Evolutionary conservation across 2,888 invertebrate genomes (phyloP).

Genomic region (Xestia sexstrigata): DNA sequence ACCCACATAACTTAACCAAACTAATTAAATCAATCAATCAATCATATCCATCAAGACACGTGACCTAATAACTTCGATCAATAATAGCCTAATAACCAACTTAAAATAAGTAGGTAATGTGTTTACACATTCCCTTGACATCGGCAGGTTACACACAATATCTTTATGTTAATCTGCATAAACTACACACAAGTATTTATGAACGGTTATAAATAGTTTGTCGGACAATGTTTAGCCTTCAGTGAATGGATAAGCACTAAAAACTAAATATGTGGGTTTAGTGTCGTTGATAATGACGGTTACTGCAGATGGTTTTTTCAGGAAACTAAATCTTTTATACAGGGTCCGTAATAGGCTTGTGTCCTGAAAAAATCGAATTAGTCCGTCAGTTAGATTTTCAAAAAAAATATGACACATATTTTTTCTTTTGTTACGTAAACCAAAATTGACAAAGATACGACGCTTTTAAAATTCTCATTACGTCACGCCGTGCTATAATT

Average conservation of each 20-base stretch:
- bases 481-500: no score
- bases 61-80: slow-evolving; percentile 53
- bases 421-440: no score
- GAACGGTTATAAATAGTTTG: slow-evolving; percentile 39
- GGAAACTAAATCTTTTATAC: no score
- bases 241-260: slow-evolving; percentile 37
- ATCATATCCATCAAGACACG: slow-evolving; percentile 21
- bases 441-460: no score
- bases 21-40: slow-evolving; percentile 33
- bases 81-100: slow-evolving; percentile 44
- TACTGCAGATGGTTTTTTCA: no score
- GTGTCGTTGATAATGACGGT: background rate
- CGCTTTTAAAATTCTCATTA: no score
- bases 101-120: slow-evolving; percentile 44
- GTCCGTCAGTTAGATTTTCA: no score
- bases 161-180: slow-evolving; percentile 48
- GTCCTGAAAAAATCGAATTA: no score
- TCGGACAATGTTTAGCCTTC: slow-evolving; percentile 39
- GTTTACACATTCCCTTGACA: slow-evolving; percentile 53
- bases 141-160: slow-evolving; percentile 19
- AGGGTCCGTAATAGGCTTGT: no score
- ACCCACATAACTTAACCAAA: background rate
- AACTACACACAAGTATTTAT: slow-evolving; percentile 13
- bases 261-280: slow-evolving; percentile 29
- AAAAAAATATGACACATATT: no score